Evolutionary conservation across 2,113 vertebrate species (phyloP), one percentile per base, ranked within the genome.

Genomic region (Paraplagusia blochii): DNA sequence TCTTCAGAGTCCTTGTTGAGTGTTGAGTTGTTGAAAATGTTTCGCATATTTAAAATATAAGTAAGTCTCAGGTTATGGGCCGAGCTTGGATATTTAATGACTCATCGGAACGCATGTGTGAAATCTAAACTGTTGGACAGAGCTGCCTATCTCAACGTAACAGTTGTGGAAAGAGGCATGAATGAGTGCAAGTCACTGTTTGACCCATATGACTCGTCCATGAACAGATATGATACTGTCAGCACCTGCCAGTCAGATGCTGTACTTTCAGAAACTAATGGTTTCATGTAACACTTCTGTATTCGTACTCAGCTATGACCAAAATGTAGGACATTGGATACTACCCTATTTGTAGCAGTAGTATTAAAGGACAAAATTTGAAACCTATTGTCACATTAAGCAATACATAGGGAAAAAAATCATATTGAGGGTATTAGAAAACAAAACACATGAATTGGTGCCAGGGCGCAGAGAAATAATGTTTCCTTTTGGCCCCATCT

Each of bases 131-230:
- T 53, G 1, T 1, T 51, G 53, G 14, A 64, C 80, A 79, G 77
- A 66, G 73, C 48, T 52, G 58, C 53, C 71, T 39, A 11, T 18
- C 46, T 18, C 19, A 18, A 46, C 44, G 39, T 38, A 17, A 29
- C 44, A 77, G 71, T 80, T 58, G 67, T 62, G 74, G 55, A 59
- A 17, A 22, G 72, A 80, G 70, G 54, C 63, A 48, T 56, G 14
- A 0, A 45, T 72, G 69, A 78, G 66, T 73, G 66, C 45, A 33
- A 3, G 2, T 7, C 15, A 36, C 12, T 9, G 69, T 79, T 79
- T 69, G 58, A 35, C 35, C 49, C 15, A 5, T 44, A 14, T 79
- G 80, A 85, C 56, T 78, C 66, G 79, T 64, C 54, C 48, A 22
- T 43, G 42, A 72, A 64, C 18, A 61, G 15, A 42, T 46, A 12